Percentiles rank a stretch among this genome's conserved stretches.
Conservation (phyloP, 2,113 vertebrate genomes). For the Callopanchax toddi region DNA sequence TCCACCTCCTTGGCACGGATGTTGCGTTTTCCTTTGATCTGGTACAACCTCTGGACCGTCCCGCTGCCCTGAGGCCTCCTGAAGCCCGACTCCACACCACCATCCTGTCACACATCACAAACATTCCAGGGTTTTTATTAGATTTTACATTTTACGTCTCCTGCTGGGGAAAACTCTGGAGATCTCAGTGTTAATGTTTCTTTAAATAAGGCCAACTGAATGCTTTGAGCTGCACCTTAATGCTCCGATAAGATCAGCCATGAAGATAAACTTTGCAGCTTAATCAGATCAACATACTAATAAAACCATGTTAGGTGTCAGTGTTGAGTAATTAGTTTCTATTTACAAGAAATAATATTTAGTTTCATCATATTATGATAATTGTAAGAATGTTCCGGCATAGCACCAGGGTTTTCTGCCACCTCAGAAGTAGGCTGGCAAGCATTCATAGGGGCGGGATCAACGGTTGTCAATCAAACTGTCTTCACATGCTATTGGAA, state of each 20-base stretch:
- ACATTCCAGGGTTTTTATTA: not conserved
- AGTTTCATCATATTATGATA: too few species aligned
- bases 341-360: not conserved
- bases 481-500: too few species aligned
- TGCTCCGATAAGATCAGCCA: not conserved
- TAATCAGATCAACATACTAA: not conserved
- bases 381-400: too few species aligned
- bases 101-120: slow-evolving; percentile 62
- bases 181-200: not conserved
- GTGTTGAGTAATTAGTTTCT: not conserved
- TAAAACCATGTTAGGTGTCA: not conserved
- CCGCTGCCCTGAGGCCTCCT: slow-evolving; percentile 70
- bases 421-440: too few species aligned
- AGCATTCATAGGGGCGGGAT: too few species aligned
- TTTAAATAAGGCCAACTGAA: too few species aligned
- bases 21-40: slow-evolving; percentile 90
- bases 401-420: too few species aligned
- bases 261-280: not conserved
- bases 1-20: slow-evolving; percentile 86
- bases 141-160: not conserved
- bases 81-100: slow-evolving; percentile 83
- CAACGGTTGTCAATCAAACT: too few species aligned
- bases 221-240: too few species aligned
- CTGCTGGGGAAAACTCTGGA: not conserved
- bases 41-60: slow-evolving; percentile 82